Evolutionary conservation across 2,888 invertebrate genomes (phyloP).

Genomic region (Trilocha varians): DNA sequence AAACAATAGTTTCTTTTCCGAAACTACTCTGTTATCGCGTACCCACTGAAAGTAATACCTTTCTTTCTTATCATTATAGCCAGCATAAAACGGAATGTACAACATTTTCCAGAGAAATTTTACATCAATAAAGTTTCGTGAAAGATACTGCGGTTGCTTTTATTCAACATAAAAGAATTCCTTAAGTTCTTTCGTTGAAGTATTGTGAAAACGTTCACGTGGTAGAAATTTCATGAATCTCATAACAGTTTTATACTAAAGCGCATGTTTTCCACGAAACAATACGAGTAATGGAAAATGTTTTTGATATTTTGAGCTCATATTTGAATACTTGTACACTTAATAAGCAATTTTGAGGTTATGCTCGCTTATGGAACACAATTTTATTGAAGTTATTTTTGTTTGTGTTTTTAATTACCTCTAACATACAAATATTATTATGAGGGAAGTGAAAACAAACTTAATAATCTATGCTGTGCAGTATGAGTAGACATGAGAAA

Average conservation of each 20-base stretch:
- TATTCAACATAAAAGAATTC: background rate
- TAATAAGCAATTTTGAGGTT: background rate
- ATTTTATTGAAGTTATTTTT: too few species aligned
- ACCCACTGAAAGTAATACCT: background rate
- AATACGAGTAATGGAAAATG: constrained; percentile 7
- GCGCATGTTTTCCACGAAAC: constrained; percentile 15
- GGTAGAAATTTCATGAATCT: constrained; percentile 17
- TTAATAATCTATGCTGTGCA: too few species aligned
- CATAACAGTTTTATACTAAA: constrained; percentile 18
- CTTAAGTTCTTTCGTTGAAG: background rate
- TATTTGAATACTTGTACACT: background rate
- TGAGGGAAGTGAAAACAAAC: too few species aligned
- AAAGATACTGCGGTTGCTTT: background rate
- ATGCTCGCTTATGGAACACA: too few species aligned
- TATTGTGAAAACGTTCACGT: background rate
- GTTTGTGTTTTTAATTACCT: too few species aligned
- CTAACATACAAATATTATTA: too few species aligned
- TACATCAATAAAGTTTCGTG: background rate
- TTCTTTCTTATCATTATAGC: background rate
- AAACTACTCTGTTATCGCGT: too few species aligned
- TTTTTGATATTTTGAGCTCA: background rate
- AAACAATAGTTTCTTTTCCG: too few species aligned
- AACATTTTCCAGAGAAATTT: background rate
- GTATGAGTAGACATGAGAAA: too few species aligned
- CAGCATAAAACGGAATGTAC: background rate